phyloP scores from a whole-genome alignment of 2,888 invertebrate genomes.

The Protonemura montana region DNA sequence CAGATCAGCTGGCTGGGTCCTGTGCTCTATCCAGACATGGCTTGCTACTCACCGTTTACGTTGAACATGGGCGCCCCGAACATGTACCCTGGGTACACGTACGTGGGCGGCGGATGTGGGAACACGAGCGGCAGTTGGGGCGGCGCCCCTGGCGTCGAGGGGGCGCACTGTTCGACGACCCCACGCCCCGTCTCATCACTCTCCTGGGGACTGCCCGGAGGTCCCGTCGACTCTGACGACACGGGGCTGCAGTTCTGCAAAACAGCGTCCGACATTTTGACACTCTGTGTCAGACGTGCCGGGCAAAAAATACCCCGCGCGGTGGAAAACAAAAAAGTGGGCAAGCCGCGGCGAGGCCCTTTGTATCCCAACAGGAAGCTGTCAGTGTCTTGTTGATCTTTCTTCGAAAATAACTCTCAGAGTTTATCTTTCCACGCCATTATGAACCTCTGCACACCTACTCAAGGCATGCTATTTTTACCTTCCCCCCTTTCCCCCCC shows the following conservation, averaged over 20 bases:
- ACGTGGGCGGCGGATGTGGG: constrained; percentile 51
- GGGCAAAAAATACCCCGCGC: no score
- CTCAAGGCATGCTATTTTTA: no score
- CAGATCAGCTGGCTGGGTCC: no score
- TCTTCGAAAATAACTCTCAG: not conserved
- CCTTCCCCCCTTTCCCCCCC: no score
- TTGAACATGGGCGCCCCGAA: constrained; percentile 63
- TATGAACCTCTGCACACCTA: no score
- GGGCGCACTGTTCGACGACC: not conserved
- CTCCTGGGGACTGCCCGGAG: constrained; percentile 54
- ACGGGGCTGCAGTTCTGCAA: constrained; percentile 55
- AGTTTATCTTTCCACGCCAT: no score
- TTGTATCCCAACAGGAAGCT: not conserved
- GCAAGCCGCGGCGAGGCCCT: no score
- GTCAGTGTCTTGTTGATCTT: not conserved
- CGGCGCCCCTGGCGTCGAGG: constrained; percentile 34
- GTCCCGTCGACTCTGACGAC: constrained; percentile 54
- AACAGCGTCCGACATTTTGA: no score
- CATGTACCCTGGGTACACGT: constrained; percentile 63
- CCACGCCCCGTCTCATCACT: constrained; percentile 49
- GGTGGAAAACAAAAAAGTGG: no score
- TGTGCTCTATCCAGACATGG: no score
- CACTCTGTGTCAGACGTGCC: no score
- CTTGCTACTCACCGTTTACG: constrained; percentile 59
- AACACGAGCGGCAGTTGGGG: constrained; percentile 30